Base-by-base conservation (phyloP, 1,140 invertebrate species). In the Cotesia vestalis region DNA sequence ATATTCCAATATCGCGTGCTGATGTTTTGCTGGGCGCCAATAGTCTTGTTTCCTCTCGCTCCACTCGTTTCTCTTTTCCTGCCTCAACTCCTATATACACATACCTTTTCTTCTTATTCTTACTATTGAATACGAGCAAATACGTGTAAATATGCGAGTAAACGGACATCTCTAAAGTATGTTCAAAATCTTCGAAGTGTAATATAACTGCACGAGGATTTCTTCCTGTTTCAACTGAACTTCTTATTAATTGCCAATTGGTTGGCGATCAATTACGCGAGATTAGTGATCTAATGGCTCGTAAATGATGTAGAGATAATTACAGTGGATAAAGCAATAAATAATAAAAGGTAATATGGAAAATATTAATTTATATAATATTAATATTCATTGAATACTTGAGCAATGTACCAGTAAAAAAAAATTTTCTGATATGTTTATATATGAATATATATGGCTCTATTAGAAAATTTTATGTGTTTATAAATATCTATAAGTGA, bases 1-100 rank as follows among this genome's bases (percentile, higher is more conserved):
- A 46, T 72, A 64, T 76, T 64, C 17, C 66, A 67, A 76, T 73
- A 73, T 72, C 69, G 72, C 66, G 69, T 76, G 69, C 71, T 67
- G 70, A 75, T 75, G 71, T 66, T 57, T 67, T 75, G 71, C 69
- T 57, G 64, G 38, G 61, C 72, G 38, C 59, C 70, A 40, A 52
- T 61, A 68, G 63, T 9, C 6, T 46, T 27, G 27, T 27, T 27
- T 27, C 27, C 27, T 27, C 27, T 27, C 27, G 27, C 27, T 27
- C 27, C 3, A 27, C 40, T 46, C 40, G 40, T 11, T 46, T 46
- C 40, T 46, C 11, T 9, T 11, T 46, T 60, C 74, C 59, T 46
- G 74, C 57, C 57, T 40, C 63, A 73, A 67, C 34, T 60, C 72
- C 70, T 69, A 34, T 66, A 27, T 27, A 27, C 27, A 27, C 27